Base-by-base conservation (phyloP, 2,888 invertebrate species). In the Metopia argyrocephala region DNA sequence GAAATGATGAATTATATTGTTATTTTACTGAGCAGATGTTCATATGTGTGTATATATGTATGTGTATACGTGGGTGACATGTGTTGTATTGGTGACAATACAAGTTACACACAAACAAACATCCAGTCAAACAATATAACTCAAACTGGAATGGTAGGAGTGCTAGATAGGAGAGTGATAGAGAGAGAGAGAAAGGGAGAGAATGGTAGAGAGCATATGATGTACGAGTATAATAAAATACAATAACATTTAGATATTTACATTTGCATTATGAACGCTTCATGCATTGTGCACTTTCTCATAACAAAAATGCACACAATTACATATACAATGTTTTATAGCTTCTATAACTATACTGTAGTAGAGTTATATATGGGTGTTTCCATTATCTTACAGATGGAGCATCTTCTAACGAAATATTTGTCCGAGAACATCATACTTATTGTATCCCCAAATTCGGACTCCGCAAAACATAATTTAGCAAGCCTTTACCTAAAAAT, bases 1-100 rank as follows among this genome's bases (percentile, higher is more conserved):
- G 76, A 76, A 74, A 76, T 81, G 69, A 81, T 81, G 80, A 76
- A 76, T 81, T 69, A 61, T 61, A 20, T 45, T 71, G 65, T 59
- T 52, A 27, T 45, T 52, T 50, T 57, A 3, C 18, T 50, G 21
- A 38, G 18, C 21, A 18, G 62, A n/a, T 38, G 20, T 21, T 9
- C 9, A 31, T 12, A 20, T 59, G 5, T 59, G 15, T 31, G n/a
- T n/a, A 7, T 18, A 5, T 45, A 5, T 15, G 23, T 38, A 2
- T 27, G 9, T 21, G 25, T 1, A 18, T 0, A 21, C 62, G 38
- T 25, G 12, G 50, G 23, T 59, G 57, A 70, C 57, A 59, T 38
- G 15, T 38, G 38, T 21, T 28, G 52, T 70, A 45, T 20, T 31
- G 27, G n/a, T 20, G 2, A 69, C 15, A 61, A 38, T 18, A 15